These are phyloP conservation scores for Anarhynchus alexandrinus DNA, from an alignment of 2,113 vertebrate species.

Conservation along the genomic window DNA sequence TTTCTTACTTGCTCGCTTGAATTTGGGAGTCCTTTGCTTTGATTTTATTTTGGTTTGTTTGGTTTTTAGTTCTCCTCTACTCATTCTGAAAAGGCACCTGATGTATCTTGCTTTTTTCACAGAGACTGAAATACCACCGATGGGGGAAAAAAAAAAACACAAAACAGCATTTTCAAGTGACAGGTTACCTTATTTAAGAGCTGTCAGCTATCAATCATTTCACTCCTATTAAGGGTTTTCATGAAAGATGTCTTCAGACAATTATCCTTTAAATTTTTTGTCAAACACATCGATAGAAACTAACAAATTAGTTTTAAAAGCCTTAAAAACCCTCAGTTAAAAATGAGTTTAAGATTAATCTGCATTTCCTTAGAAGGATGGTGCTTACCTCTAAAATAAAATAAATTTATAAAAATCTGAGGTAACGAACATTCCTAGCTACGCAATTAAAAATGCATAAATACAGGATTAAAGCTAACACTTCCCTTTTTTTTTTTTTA, in stretches of 20 bases:
- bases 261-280: conserved; percentile 3
- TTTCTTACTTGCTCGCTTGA: background rate
- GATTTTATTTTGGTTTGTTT: background rate
- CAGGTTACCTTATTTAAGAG: background rate
- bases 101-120: background rate
- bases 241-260: background rate
- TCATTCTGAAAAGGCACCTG: conserved; percentile 55
- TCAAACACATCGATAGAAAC: background rate
- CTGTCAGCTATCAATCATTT: background rate
- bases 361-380: background rate
- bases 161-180: background rate
- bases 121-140: background rate
- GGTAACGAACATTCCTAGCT: background rate
- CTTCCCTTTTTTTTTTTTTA: background rate
- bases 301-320: background rate
- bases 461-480: background rate
- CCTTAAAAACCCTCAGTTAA: background rate
- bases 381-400: background rate
- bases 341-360: background rate
- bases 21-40: background rate
- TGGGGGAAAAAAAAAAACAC: background rate
- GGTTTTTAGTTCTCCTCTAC: conserved; percentile 49
- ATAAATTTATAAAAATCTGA: background rate
- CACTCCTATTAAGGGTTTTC: background rate
- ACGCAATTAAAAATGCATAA: background rate